Evolutionary conservation across 2,797 vertebrate species (phyloP).

Genomic region (Okamejei kenojei): DNA sequence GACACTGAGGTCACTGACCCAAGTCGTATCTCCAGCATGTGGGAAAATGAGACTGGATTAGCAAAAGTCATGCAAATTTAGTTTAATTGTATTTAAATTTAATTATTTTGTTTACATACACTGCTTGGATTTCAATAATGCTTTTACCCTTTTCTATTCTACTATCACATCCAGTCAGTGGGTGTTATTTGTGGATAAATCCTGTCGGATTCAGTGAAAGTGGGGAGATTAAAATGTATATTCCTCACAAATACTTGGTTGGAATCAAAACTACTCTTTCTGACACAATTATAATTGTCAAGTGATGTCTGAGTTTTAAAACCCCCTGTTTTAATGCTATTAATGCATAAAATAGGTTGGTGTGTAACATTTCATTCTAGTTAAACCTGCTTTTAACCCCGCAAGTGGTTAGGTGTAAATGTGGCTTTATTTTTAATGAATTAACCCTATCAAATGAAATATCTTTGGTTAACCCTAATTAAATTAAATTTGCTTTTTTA

Average conservation of each 20-base stretch:
- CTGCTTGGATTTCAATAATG: neutral
- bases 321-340: neutral
- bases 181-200: neutral
- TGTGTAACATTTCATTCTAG: no score
- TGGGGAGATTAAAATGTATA: neutral
- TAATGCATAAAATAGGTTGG: no score
- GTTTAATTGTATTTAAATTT: neutral
- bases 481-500: neutral
- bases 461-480: neutral
- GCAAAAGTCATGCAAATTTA: neutral
- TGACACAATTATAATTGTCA: neutral
- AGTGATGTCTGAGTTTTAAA: neutral
- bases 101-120: neutral
- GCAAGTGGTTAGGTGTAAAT: neutral
- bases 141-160: neutral
- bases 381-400: neutral
- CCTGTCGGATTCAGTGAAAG: neutral
- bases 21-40: neutral
- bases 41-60: neutral
- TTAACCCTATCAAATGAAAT: no score
- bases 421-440: neutral
- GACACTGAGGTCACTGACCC: neutral
- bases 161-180: neutral
- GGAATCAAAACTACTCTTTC: neutral
- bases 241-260: neutral